Evolutionary conservation across 2,888 invertebrate genomes (phyloP).

Genomic region (Mythimna impura): DNA sequence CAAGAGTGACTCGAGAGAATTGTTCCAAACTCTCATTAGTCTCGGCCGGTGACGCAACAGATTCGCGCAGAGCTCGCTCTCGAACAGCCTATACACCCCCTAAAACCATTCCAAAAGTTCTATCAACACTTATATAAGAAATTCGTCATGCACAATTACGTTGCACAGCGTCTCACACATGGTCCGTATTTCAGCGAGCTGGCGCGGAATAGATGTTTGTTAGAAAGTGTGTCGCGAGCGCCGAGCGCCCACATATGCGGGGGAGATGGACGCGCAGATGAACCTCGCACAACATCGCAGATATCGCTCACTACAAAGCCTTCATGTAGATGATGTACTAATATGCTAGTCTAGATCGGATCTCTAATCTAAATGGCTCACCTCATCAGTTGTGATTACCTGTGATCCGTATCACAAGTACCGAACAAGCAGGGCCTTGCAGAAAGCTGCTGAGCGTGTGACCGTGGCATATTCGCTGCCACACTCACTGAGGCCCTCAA

Average conservation of each 20-base stretch:
- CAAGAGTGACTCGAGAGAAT: neutral
- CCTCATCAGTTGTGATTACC: neutral
- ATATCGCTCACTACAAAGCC: slow-evolving; percentile 19
- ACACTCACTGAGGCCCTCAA: neutral
- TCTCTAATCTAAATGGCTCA: neutral
- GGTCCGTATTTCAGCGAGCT: slow-evolving; percentile 20
- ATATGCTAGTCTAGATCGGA: neutral
- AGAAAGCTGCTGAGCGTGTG: neutral
- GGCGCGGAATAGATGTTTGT: slow-evolving; percentile 27
- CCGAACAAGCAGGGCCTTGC: neutral
- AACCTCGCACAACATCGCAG: slow-evolving; percentile 3
- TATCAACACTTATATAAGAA: slow-evolving; percentile 46
- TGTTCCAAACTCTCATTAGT: neutral
- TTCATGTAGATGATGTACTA: neutral
- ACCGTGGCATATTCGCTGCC: neutral
- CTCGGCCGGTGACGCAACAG: neutral
- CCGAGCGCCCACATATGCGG: neutral
- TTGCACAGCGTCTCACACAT: slow-evolving; percentile 13
- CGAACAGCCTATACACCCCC: neutral
- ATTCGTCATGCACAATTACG: slow-evolving; percentile 49
- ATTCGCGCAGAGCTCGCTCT: too few species aligned
- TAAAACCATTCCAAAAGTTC: slow-evolving; percentile 29
- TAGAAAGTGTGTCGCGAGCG: slow-evolving; percentile 51
- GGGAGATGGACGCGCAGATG: slow-evolving; percentile 16
- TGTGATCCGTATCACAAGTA: too few species aligned